Evolutionary conservation across 92 coral and sea anemone genomes (phyloP), one percentile per base, ranked within the genome.

Genomic region (Heteractis magnifica): DNA sequence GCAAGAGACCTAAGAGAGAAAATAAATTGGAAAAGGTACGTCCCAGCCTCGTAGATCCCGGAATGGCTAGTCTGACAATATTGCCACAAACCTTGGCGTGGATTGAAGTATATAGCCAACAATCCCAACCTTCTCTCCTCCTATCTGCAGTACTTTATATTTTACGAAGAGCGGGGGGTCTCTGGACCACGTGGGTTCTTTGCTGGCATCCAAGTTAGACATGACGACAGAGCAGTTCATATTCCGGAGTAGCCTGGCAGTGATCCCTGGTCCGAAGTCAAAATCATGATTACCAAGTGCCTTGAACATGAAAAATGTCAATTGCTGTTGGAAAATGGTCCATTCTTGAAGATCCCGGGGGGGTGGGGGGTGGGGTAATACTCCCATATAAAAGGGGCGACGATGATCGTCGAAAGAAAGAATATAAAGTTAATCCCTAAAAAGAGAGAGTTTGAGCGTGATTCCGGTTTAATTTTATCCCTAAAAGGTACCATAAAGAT

Each of bases 271-370:
- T 16, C 98, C 98, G 68, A 94, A 93, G 73, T 95, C 98, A 89
- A 95, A 93, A 9, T 95, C 98, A 62, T 95, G 98, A 81, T 95
- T 95, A 55, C 98, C 98, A 51, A 95, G 90, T 23, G 98, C 75
- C 98, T 95, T 73, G 16, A 53, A 77, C 65, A 62, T 23, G 70
- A n/a, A 18, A 12, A 18, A 23, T 4, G 23, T 18, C 21, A 9
- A 3, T 62, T 0, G 14, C 59, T 13, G 14, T 13, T 55, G 59
- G 44, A 55, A 55, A 55, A 55, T 13, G 59, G 11, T 55, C 14
- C 14, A 55, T 13, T 55, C 11, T 13, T 8, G 59, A 55, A 8
- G 59, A 55, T 55, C 59, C 14, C 13, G 62, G 16, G 19, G 4
- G 64, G 64, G 19, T 15, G 64, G 64, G 62, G 19, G 14, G 62